Evolutionary conservation across 1,140 invertebrate species (phyloP).

Genomic region (Trinorchestia longiramus): DNA sequence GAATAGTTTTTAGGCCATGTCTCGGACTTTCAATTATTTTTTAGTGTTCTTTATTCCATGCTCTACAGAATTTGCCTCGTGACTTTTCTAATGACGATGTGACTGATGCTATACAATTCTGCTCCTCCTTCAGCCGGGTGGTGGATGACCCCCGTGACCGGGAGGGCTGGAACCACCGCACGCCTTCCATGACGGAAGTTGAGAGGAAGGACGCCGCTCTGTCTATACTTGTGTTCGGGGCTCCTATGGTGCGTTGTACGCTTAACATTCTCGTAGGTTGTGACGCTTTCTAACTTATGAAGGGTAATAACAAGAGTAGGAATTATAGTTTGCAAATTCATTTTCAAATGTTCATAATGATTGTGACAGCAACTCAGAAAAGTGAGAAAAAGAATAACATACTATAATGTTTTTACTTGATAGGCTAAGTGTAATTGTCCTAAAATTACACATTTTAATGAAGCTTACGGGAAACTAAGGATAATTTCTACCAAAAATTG

Average conservation of each 20-base stretch:
- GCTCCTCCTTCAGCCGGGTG: background rate
- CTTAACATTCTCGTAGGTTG: background rate
- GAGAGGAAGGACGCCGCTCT: conserved; percentile 91
- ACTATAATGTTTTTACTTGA: too few species aligned
- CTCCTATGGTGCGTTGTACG: conserved; percentile 80
- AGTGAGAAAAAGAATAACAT: too few species aligned
- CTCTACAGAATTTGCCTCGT: background rate
- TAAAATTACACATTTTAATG: too few species aligned
- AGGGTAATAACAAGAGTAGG: too few species aligned
- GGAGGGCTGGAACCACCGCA: background rate
- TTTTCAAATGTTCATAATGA: too few species aligned
- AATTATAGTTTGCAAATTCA: too few species aligned
- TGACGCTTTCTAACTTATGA: too few species aligned
- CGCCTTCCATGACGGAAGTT: conserved; percentile 74
- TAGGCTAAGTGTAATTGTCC: too few species aligned
- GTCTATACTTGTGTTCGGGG: conserved; percentile 91
- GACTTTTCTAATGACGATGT: background rate
- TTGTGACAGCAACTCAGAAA: too few species aligned
- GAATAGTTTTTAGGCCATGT: too few species aligned
- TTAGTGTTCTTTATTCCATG: background rate
- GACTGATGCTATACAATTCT: background rate
- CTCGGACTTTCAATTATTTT: background rate
- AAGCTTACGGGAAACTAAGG: too few species aligned
- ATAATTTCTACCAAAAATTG: too few species aligned
- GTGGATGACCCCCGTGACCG: background rate